Conservation (phyloP, 2,888 invertebrate genomes). For the Apantesis nais region DNA sequence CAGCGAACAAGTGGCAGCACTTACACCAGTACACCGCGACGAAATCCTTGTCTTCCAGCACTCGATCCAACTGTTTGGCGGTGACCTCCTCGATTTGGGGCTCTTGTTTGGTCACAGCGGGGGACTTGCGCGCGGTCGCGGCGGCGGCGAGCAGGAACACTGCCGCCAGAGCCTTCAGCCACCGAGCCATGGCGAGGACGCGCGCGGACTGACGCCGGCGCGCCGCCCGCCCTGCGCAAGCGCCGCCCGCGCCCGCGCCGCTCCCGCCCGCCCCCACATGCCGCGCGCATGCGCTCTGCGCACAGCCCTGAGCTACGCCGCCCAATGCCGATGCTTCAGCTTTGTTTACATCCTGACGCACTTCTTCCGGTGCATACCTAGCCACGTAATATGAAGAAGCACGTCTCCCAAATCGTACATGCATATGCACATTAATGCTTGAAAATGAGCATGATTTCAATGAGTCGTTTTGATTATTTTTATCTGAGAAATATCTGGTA, state of each 20-base stretch:
- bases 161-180: conserved; percentile 80
- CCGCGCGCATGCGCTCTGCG: conserved; percentile 10
- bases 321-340: conserved; percentile 46
- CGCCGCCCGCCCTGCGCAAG: conserved; percentile 64
- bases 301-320: conserved; percentile 26
- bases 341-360: conserved; percentile 63
- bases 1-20: conserved; percentile 78
- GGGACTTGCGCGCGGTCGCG: conserved; percentile 80
- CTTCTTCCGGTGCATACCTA: conserved; percentile 24
- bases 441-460: background rate
- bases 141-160: conserved; percentile 84
- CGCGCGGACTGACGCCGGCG: conserved; percentile 79
- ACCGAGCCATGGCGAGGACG: conserved; percentile 84
- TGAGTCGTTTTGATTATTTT: background rate
- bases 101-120: conserved; percentile 77
- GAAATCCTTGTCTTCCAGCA: conserved; percentile 96
- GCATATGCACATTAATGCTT: conserved; percentile 1
- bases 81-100: conserved; percentile 97
- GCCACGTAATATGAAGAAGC: conserved; percentile 35
- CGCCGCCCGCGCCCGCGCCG: conserved; percentile 51
- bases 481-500: background rate
- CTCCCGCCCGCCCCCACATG: conserved; percentile 32
- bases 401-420: background rate
- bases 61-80: conserved; percentile 95
- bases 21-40: conserved; percentile 99